A percentile compares a stretch with the other conserved stretches of the same genome.
phyloP scores from a whole-genome alignment of 1,140 invertebrate species.

The Lucilia sericata region DNA sequence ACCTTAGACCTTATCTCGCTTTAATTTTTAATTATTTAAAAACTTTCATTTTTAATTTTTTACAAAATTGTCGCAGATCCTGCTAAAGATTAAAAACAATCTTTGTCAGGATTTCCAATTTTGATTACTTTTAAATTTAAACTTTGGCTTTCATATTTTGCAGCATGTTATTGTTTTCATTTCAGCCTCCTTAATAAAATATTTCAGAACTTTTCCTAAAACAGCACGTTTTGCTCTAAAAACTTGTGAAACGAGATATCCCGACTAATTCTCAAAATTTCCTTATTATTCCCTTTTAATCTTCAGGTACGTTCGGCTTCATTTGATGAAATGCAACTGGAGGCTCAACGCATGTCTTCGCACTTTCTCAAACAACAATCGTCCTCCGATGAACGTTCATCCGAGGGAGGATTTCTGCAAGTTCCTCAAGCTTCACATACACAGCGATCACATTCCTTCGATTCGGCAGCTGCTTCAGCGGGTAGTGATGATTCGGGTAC shows the following conservation, averaged over 20 bases:
- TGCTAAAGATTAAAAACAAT: background rate
- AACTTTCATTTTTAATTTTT: too few species aligned
- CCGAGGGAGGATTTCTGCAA: slow-evolving; percentile 69
- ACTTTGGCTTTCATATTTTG: background rate
- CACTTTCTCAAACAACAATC: slow-evolving; percentile 68
- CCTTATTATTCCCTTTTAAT: slow-evolving; percentile 11
- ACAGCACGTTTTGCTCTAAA: background rate
- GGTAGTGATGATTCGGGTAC: slow-evolving; percentile 74
- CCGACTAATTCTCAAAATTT: background rate
- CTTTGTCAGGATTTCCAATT: background rate
- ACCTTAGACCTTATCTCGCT: too few species aligned
- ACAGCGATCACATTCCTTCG: slow-evolving; percentile 81
- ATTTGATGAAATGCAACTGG: slow-evolving; percentile 88
- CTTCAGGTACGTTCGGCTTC: slow-evolving; percentile 79
- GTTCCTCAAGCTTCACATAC: slow-evolving; percentile 75
- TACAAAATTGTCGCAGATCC: background rate
- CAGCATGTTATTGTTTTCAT: background rate
- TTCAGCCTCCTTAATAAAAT: background rate
- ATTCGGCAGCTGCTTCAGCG: slow-evolving; percentile 75
- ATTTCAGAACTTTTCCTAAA: background rate
- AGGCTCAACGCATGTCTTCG: slow-evolving; percentile 73
- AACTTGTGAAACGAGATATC: background rate
- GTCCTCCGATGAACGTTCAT: slow-evolving; percentile 65
- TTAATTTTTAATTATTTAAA: too few species aligned
- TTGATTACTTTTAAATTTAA: background rate